Evolutionary conservation across 2,113 vertebrate genomes (phyloP).

Genomic region (Mormoops blainvillei): DNA sequence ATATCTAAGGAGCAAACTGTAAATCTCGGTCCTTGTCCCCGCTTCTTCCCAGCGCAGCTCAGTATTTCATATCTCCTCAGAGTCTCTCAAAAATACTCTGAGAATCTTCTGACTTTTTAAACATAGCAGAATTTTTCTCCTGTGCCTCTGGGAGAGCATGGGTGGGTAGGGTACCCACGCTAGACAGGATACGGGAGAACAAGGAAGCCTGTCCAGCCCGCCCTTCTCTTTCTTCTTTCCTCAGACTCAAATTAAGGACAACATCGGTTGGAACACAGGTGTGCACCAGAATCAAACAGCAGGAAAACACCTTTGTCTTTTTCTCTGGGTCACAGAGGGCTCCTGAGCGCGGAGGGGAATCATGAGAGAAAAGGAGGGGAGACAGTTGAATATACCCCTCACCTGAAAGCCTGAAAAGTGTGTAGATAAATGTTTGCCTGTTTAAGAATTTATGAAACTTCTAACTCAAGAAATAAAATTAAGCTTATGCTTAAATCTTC

Average conservation of each 20-base stretch:
- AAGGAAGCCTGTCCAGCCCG: background rate
- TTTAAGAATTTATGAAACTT: background rate
- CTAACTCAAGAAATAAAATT: constrained; percentile 28
- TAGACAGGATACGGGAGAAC: background rate
- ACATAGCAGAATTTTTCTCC: background rate
- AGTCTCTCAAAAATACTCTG: background rate
- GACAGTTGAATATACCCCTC: accelerated
- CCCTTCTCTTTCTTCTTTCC: background rate
- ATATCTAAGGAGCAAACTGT: background rate
- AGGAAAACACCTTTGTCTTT: background rate
- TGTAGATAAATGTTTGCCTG: background rate
- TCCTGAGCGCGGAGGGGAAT: background rate
- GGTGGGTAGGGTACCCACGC: background rate
- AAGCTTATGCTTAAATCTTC: constrained; percentile 19
- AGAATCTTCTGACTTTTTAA: background rate
- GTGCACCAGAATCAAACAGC: background rate
- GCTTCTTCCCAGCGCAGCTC: background rate
- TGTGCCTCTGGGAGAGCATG: background rate
- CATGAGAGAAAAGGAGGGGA: background rate
- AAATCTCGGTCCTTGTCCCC: background rate
- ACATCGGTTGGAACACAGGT: background rate
- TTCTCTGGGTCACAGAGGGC: background rate
- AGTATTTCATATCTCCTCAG: background rate
- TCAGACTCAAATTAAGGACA: background rate
- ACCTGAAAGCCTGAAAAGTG: background rate